phyloP scores from a whole-genome alignment of 2,797 vertebrate species.

The Hoplostethus atlanticus region DNA sequence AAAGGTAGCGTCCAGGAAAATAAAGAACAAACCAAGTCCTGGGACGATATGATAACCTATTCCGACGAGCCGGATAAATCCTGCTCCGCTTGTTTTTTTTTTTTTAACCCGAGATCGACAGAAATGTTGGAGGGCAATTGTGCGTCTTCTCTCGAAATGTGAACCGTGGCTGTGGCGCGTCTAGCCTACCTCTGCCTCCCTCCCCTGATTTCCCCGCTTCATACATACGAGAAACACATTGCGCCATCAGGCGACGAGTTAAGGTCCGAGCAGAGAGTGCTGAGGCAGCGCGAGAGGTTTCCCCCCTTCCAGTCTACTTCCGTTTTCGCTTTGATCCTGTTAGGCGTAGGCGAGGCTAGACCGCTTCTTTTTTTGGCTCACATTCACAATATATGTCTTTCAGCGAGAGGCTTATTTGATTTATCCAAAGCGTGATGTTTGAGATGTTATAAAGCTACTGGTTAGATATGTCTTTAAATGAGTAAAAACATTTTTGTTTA shows the following conservation, averaged over 20 bases:
- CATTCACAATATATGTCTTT: too few relatives aligned
- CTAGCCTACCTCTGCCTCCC: constrained; percentile 34
- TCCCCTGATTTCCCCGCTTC: constrained; percentile 40
- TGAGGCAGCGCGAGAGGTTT: too few relatives aligned
- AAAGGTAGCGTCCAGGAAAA: constrained; percentile 45
- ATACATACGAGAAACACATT: constrained; percentile 4
- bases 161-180: constrained; percentile 53
- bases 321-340: too few relatives aligned
- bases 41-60: constrained; percentile 21
- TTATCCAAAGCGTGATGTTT: too few relatives aligned
- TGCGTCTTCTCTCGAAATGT: constrained; percentile 44
- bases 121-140: constrained; percentile 36
- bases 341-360: too few relatives aligned
- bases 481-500: too few relatives aligned
- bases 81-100: constrained; percentile 59
- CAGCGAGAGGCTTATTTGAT: too few relatives aligned
- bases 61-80: constrained; percentile 42
- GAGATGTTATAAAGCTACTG: too few relatives aligned
- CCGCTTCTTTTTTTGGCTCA: too few relatives aligned
- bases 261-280: too few relatives aligned
- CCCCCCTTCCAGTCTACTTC: too few relatives aligned
- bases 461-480: too few relatives aligned
- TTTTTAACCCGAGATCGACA: constrained; percentile 43
- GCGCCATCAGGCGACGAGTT: constrained; percentile 66
- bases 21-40: constrained; percentile 36